Base-by-base conservation (phyloP, 2,888 invertebrate species). In the Unio pictorum region DNA sequence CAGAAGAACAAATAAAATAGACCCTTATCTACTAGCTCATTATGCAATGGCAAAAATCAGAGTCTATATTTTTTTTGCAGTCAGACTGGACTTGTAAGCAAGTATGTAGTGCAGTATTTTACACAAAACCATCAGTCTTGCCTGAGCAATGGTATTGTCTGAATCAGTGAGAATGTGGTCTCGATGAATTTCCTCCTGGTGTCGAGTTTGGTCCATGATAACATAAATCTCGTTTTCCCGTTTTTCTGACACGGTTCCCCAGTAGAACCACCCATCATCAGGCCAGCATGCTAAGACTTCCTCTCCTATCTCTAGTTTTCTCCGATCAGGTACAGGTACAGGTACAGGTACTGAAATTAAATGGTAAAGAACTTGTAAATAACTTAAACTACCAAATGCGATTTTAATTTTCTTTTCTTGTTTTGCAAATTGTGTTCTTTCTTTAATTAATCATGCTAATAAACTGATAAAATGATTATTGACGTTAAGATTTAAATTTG, bases 231-330 rank as follows among this genome's bases (percentile, higher is more conserved):
- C 73, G 72, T 85, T 83, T 28, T 80, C 84, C 70, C 76, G 74
- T 68, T 81, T 75, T 56, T 81, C 57, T 18, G 59, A 15, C 28
- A 72, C 67, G 72, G 68, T 69, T 84, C 89, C 86, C 74, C 82
- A 82, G 71, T 87, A 89, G 75, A 87, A 89, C 89, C 89, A 89
- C 65, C 89, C 89, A 64, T 89, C 89, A 76, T 89, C 89, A 3
- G 83, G 76, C 87, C 89, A 89, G 18, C 88, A 81, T 3, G 88
- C 87, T 67, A 89, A 76, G 17, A 89, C 88, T 67, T 89, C 88
- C 74, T 87, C 83, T 18, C 83, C 78, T n/a, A 62, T 68, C 45
- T 45, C 45, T 15, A 45, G 45, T 66, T 77, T 72, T 55, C 68
- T 62, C 11, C 83, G 65, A 7, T 57, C 65, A 1, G 79, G 79